Conservation (phyloP, 92 coral and sea anemone genomes). For the Anthopleura xanthogrammica region DNA sequence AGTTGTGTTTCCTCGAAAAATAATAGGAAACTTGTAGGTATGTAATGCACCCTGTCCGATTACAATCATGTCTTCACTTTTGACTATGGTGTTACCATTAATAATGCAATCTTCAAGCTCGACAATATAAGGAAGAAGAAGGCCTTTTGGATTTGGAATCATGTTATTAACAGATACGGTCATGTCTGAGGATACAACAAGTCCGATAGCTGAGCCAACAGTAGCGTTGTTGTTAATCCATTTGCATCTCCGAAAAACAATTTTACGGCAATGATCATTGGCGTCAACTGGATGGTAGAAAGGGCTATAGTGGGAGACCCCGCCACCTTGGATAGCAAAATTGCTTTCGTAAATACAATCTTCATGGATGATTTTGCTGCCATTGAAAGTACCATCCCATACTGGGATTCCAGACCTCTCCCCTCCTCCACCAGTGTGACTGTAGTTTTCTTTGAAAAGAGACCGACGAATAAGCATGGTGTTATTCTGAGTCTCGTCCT, state of each 20-base stretch:
- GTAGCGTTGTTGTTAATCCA: conserved; percentile 57
- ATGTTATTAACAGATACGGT: conserved; percentile 39
- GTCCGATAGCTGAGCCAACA: conserved; percentile 65
- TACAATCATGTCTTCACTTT: conserved; percentile 43
- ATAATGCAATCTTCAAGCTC: conserved; percentile 38
- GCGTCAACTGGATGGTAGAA: conserved; percentile 31
- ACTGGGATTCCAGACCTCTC: conserved; percentile 57
- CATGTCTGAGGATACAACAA: conserved; percentile 41
- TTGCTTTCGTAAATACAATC: conserved; percentile 51
- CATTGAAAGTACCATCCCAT: conserved; percentile 21
- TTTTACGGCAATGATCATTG: conserved; percentile 20
- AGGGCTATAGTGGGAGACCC: conserved; percentile 65
- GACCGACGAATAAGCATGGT: conserved; percentile 34
- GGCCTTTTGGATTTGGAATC: conserved; percentile 26
- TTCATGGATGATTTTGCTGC: conserved; percentile 43
- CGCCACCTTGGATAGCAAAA: conserved; percentile 75
- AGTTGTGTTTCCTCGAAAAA: conserved; percentile 28
- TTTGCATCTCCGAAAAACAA: conserved; percentile 30
- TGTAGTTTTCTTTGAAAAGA: conserved; percentile 47
- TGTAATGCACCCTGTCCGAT: conserved; percentile 70
- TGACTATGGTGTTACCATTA: conserved; percentile 33
- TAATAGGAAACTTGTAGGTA: conserved; percentile 41
- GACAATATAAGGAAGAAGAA: conserved; percentile 26
- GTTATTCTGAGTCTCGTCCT: conserved; percentile 56
- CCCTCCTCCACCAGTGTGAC: conserved; percentile 79